Percentiles rank a stretch among this genome's conserved stretches.
phyloP scores from a whole-genome alignment of 2,113 vertebrate species.

The Thalassarche chlororhynchos region DNA sequence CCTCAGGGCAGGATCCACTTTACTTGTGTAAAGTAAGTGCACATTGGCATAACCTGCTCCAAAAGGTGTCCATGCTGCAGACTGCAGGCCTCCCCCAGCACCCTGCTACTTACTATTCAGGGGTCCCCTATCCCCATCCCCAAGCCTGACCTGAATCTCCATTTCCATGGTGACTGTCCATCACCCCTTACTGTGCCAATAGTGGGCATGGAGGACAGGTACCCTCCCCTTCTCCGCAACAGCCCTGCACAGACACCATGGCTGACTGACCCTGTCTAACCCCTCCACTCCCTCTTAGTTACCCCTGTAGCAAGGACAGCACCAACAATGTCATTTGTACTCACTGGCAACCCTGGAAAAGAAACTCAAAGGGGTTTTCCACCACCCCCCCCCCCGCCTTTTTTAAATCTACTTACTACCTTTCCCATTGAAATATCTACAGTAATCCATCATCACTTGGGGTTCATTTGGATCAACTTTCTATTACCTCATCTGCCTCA shows the following conservation, averaged over 20 bases:
- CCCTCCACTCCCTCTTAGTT: neutral
- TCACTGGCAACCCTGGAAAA: neutral
- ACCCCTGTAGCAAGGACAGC: neutral
- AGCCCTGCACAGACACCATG: neutral
- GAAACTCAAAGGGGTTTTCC: neutral
- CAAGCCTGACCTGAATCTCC: neutral
- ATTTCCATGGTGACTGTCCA: neutral
- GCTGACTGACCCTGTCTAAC: neutral
- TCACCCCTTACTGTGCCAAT: neutral
- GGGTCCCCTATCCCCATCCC: neutral
- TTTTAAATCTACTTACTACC: neutral
- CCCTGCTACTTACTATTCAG: neutral
- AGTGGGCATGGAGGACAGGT: neutral
- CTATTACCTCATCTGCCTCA: neutral
- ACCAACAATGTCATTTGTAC: neutral
- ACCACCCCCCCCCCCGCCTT: neutral
- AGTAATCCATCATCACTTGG: neutral
- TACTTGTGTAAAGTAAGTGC: neutral
- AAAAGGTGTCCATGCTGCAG: neutral
- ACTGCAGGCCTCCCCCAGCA: neutral
- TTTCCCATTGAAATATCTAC: neutral
- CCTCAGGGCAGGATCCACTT: neutral
- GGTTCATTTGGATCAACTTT: neutral
- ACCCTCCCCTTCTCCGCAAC: neutral
- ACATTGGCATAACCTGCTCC: neutral